Percentiles rank a stretch among this genome's conserved stretches.
Conservation (phyloP, 2,113 vertebrate species). For the Dicerorhinus sumatrensis region DNA sequence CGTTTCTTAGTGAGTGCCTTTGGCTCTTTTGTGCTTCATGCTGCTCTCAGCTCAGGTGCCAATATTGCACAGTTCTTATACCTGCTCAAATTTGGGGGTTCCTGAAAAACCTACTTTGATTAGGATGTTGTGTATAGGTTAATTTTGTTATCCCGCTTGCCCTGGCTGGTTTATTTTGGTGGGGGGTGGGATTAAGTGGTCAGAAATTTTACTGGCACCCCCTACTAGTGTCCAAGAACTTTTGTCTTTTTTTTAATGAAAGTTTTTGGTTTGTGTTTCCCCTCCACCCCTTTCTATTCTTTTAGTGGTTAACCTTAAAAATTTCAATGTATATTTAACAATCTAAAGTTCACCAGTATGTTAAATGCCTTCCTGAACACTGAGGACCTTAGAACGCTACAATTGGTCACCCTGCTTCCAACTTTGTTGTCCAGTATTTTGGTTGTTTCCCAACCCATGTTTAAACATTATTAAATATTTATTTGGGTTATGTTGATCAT, state of each 20-base stretch:
- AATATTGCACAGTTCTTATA: neutral
- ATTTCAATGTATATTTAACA: neutral
- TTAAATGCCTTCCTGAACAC: neutral
- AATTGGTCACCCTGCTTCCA: neutral
- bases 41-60: neutral
- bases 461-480: neutral
- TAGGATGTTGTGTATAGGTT: neutral
- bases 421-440: neutral
- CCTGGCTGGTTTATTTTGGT: neutral
- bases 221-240: neutral
- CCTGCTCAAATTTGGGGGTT: neutral
- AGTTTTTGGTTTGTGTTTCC: neutral
- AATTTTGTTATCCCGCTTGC: neutral
- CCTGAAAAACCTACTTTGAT: neutral
- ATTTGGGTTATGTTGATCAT: neutral
- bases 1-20: neutral
- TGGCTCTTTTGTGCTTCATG: neutral
- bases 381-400: neutral
- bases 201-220: neutral
- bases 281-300: neutral
- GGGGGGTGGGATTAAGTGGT: neutral
- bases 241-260: neutral
- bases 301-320: neutral
- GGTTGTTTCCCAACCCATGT: neutral
- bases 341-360: neutral